Base-by-base conservation (phyloP, 2,888 invertebrate genomes). In the Drosophila austrosaltans region DNA sequence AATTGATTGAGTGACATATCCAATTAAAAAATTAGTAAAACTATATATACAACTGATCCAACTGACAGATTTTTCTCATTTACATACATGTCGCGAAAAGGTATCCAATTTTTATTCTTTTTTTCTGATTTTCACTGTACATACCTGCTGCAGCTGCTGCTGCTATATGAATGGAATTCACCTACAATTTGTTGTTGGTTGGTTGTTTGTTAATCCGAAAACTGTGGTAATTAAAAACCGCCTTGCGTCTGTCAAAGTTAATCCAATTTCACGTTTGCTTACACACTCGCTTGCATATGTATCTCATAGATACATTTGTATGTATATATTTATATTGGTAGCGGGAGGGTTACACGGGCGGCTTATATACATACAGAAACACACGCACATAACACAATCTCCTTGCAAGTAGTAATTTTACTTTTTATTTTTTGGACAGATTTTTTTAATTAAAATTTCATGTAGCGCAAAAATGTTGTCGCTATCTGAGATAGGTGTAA, bases 361-460 rank as follows among this genome's bases (percentile, higher is more conserved):
- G 32, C 1, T 36, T 10, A 44, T 48, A 68, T 61, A 69, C 75
- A 69, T 63, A 67, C 36, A 44, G 32, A 68, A 57, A 69, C 75
- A 69, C 68, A 67, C 36, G 39, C 48, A 48, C 48, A 25, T 10
- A n/a, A 10, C 28, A 58, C 36, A 53, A 57, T 63, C 63, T 67
- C 44, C 54, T 69, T 59, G 68, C 67, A 68, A 66, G 75, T 83
- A 75, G 79, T 70, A 71, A 82, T 75, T 76, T 39, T 22, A 30
- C 54, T 57, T 39, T 77, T 88, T 86, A 77, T 81, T 88, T 82
- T 81, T 61, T 67, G 73, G 76, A 86, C 83, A 83, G 85, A 89
- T 89, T 84, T 87, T 85, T 85, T 85, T 85, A 89, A 87, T 85
- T 85, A 89, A 85, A 82, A 87, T 87, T 87, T 85, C 87, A 76